These are phyloP conservation scores for Hirundichthys speculiger DNA, from an alignment of 2,113 vertebrate genomes.

Conservation along the genomic window DNA sequence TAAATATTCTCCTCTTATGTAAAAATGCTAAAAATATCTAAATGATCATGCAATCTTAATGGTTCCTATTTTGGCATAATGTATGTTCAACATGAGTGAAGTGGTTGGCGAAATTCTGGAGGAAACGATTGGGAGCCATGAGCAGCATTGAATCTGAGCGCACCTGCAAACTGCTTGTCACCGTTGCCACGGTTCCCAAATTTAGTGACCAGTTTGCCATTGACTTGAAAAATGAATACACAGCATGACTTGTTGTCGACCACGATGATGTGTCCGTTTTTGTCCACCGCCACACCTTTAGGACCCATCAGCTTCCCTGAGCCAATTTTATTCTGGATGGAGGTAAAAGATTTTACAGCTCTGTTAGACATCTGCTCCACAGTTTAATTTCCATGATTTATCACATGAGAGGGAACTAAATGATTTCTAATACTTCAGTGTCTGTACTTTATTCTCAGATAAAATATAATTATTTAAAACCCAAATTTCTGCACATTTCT, in stretches of 20 bases:
- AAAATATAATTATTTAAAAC: neutral
- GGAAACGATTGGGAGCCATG: too few species aligned
- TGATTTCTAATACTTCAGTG: too few species aligned
- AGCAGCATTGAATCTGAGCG: constrained; percentile 79
- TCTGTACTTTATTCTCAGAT: neutral
- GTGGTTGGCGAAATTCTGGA: too few species aligned
- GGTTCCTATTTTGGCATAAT: too few species aligned
- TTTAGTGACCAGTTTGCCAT: constrained; percentile 95
- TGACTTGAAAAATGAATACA: constrained; percentile 96
- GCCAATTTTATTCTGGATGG: constrained; percentile 89
- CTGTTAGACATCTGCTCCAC: too few species aligned
- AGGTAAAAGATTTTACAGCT: neutral
- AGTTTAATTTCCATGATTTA: too few species aligned
- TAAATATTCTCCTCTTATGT: too few species aligned
- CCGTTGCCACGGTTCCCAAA: constrained; percentile 96
- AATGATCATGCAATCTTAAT: too few species aligned
- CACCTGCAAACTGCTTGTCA: constrained; percentile 99
- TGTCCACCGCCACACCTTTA: constrained; percentile 95
- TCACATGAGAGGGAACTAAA: too few species aligned
- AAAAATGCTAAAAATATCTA: too few species aligned
- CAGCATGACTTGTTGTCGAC: constrained; percentile 98
- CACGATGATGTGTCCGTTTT: constrained; percentile 95
- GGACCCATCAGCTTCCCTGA: constrained; percentile 98
- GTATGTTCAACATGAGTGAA: too few species aligned
- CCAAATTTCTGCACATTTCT: too few species aligned